A percentile compares a stretch with the other conserved stretches of the same genome.
Conservation (phyloP, 2,888 invertebrate species). For the Siphonodentalium dalli region DNA sequence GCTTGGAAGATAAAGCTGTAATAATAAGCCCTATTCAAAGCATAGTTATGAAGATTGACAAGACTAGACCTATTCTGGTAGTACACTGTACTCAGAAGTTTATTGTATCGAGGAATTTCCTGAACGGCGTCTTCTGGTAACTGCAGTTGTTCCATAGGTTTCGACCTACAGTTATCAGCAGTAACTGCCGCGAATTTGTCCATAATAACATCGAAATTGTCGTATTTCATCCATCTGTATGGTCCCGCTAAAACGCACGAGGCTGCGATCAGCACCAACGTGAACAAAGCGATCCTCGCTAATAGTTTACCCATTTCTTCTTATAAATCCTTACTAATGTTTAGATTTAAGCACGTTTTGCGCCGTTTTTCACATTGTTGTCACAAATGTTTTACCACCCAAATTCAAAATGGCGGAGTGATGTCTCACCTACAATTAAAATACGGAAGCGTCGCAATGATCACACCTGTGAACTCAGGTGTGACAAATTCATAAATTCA, state of each 20-base stretch:
- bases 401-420: too few species aligned
- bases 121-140: slow-evolving; percentile 85
- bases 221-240: slow-evolving; percentile 86
- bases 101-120: slow-evolving; percentile 70
- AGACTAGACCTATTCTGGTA: slow-evolving; percentile 86
- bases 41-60: slow-evolving; percentile 93
- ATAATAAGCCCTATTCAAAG: slow-evolving; percentile 92
- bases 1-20: slow-evolving; percentile 55
- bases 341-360: too few species aligned
- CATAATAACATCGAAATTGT: slow-evolving; percentile 88
- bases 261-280: too few species aligned
- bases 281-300: too few species aligned
- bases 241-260: slow-evolving; percentile 33
- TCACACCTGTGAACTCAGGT: too few species aligned
- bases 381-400: too few species aligned
- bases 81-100: slow-evolving; percentile 76
- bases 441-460: too few species aligned
- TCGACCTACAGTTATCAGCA: slow-evolving; percentile 87
- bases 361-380: too few species aligned
- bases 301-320: too few species aligned
- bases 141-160: slow-evolving; percentile 83
- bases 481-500: too few species aligned
- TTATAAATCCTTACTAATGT: too few species aligned
- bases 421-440: too few species aligned
- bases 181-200: slow-evolving; percentile 83